Evolutionary conservation across 2,888 invertebrate genomes (phyloP), one percentile per base, ranked within the genome.

Genomic region (Acrocyrtus sp.): DNA sequence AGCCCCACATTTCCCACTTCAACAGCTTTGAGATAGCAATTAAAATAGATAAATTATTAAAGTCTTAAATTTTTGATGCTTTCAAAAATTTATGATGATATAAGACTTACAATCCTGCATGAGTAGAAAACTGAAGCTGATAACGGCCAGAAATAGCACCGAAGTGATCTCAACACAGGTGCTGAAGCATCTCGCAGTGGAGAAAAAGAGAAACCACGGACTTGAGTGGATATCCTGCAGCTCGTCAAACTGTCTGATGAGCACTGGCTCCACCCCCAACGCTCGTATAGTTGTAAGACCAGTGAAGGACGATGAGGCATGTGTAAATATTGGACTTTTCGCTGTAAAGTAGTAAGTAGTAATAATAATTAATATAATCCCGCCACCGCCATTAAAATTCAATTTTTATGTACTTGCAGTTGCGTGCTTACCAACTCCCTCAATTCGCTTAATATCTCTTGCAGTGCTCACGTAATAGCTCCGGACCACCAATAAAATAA

Each of bases 311-410:
- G 95, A 92, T 82, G 91, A 93, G 82, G 98, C 86, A 83, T 97
- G 96, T 1, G 93, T 92, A 86, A 96, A 98, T 19, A 98, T 93
- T 0, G 98, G 97, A 82, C 96, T 96, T 75, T 96, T 91, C 76
- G 92, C 94, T 93, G 85, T 58, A 84, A 70, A 53, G 1, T 3
- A 34, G n/a, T 4, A 27, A 47, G n/a, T n/a, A n/a, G n/a, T n/a
- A n/a, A n/a, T n/a, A n/a, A n/a, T n/a, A n/a, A n/a, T 41, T 41
- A 4, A 4, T 4, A 41, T 10, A 3, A 3, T 8, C 10, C 3
- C 22, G 41, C 4, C 19, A 51, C 10, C 26, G 26, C 26, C n/a
- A n/a, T n/a, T n/a, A 22, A 34, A 21, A 2, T 43, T n/a, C n/a
- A n/a, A n/a, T n/a, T n/a, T n/a, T n/a, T n/a, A n/a, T n/a, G n/a